phyloP scores from a whole-genome alignment of 2,797 vertebrate species.

The Urosaurus nigricauda region DNA sequence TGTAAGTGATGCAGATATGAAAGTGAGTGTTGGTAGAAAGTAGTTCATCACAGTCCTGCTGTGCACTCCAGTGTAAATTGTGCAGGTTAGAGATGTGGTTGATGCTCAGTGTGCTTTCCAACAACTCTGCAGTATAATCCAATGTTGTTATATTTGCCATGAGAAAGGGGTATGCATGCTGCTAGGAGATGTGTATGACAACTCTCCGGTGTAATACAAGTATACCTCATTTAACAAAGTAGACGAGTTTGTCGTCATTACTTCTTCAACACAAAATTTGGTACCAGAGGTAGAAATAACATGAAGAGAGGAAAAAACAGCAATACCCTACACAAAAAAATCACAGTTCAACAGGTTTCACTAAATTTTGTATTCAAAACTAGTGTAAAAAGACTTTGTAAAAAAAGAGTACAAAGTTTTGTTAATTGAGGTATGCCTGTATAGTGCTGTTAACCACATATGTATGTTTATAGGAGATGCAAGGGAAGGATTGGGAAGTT shows the following conservation, averaged over 20 bases:
- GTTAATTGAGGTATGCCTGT: too few relatives aligned
- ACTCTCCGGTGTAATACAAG: background rate
- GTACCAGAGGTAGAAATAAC: too few relatives aligned
- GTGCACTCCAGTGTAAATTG: background rate
- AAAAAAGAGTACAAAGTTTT: too few relatives aligned
- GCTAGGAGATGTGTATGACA: background rate
- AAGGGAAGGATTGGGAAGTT: background rate
- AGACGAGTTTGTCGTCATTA: too few relatives aligned
- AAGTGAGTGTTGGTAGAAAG: background rate
- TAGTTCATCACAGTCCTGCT: background rate
- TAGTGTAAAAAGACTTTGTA: too few relatives aligned
- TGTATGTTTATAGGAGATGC: background rate
- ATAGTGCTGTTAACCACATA: background rate
- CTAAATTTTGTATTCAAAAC: too few relatives aligned
- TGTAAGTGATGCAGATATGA: background rate
- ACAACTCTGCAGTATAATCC: background rate
- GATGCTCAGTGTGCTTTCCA: background rate
- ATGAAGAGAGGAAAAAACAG: too few relatives aligned
- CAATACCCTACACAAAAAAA: too few relatives aligned
- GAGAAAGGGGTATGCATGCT: background rate
- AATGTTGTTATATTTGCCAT: too few relatives aligned
- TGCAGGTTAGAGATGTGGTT: background rate
- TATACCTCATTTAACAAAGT: too few relatives aligned
- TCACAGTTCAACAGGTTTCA: too few relatives aligned
- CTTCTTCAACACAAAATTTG: too few relatives aligned